These are phyloP conservation scores for Cercopithecus petaurista DNA, from an alignment of 2,797 vertebrate genomes.

Conservation along the genomic window DNA sequence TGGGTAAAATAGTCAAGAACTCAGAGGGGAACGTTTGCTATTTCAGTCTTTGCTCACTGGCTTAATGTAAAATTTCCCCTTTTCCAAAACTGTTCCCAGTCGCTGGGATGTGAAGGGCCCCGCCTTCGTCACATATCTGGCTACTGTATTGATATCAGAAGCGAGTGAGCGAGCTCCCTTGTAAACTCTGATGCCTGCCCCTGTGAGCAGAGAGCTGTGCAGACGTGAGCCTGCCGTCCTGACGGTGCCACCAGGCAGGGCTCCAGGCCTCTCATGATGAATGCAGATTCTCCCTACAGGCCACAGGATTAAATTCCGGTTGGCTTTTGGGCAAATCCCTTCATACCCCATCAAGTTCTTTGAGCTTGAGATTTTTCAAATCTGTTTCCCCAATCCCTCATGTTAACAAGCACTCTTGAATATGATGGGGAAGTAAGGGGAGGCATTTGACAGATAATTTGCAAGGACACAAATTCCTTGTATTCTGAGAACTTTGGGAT, in stretches of 20 bases:
- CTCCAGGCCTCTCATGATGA: accelerated
- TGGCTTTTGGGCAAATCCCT: neutral
- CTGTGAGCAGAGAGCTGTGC: neutral
- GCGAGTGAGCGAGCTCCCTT: neutral
- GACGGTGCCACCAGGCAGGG: neutral
- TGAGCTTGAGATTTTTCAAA: neutral
- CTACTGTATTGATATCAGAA: neutral
- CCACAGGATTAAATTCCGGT: neutral
- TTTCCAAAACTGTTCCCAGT: conserved; percentile 7
- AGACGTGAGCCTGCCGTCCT: neutral
- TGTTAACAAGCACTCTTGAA: neutral
- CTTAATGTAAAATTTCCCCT: neutral
- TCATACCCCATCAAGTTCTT: neutral
- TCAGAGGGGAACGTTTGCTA: neutral
- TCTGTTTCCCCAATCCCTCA: accelerated
- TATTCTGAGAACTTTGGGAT: neutral
- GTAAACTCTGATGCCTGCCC: neutral
- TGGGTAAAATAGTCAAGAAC: neutral
- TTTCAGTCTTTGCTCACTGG: neutral
- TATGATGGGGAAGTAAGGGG: neutral
- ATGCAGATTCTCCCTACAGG: accelerated
- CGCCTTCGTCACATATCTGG: neutral
- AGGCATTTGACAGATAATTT: neutral
- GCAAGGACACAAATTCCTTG: neutral
- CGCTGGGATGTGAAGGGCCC: neutral